phyloP scores from a whole-genome alignment of 2,888 invertebrate genomes.

The Flexamia atlantica region DNA sequence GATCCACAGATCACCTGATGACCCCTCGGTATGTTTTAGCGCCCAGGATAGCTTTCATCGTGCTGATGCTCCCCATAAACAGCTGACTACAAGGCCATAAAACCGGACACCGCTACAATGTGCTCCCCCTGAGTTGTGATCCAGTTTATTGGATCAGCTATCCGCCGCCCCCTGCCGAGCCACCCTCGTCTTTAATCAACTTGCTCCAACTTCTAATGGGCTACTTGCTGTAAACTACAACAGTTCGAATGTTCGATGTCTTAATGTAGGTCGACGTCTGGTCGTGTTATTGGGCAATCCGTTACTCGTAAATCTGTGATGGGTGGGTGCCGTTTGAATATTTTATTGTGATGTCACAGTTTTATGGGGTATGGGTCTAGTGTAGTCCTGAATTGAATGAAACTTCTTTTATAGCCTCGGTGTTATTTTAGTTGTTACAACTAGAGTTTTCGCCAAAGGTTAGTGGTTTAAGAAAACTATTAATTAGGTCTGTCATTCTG shows the following conservation, averaged over 20 bases:
- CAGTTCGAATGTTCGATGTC: background rate
- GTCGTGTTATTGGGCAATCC: background rate
- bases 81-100: constrained; percentile 39
- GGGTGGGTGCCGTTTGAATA: too few species aligned
- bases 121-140: background rate
- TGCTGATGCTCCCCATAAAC: constrained; percentile 40
- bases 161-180: background rate
- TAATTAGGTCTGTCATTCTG: too few species aligned
- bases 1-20: background rate
- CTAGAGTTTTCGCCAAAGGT: too few species aligned
- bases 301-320: constrained; percentile 13
- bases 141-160: background rate
- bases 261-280: background rate
- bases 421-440: too few species aligned
- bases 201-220: background rate
- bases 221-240: background rate
- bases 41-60: background rate
- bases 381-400: too few species aligned
- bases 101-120: constrained; percentile 29
- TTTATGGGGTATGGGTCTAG: too few species aligned
- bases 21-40: constrained; percentile 1
- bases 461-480: too few species aligned
- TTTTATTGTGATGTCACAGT: too few species aligned
- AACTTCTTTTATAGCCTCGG: too few species aligned
- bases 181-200: constrained; percentile 12